phyloP scores from a whole-genome alignment of 2,113 vertebrate genomes.

The Thymallus thymallus region DNA sequence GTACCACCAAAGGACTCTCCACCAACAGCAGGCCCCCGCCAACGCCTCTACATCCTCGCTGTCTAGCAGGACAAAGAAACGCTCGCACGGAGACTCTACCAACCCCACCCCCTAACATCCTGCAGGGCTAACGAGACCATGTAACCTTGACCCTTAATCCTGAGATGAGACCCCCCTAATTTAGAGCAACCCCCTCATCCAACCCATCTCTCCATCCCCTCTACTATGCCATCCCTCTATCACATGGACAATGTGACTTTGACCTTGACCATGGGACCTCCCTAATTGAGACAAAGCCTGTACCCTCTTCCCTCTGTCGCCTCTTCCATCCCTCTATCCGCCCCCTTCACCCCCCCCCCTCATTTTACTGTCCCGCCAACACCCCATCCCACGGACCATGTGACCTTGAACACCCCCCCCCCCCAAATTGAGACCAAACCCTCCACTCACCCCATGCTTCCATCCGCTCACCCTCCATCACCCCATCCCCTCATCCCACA shows the following conservation, averaged over 20 bases:
- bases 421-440: too few species aligned
- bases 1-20: too few species aligned
- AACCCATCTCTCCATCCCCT: too few species aligned
- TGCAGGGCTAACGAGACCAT: slow-evolving; percentile 11
- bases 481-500: too few species aligned
- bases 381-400: neutral
- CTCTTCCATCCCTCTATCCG: too few species aligned
- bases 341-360: slow-evolving; percentile 5
- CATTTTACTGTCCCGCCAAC: neutral
- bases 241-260: too few species aligned
- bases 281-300: too few species aligned
- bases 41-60: slow-evolving; percentile 68
- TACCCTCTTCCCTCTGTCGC: too few species aligned
- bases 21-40: slow-evolving; percentile 28
- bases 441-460: too few species aligned
- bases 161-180: neutral
- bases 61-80: slow-evolving; percentile 63
- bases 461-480: too few species aligned
- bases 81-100: slow-evolving; percentile 49
- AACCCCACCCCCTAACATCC: slow-evolving; percentile 33
- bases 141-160: slow-evolving; percentile 28
- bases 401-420: neutral
- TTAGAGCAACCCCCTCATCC: neutral
- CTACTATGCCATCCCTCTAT: too few species aligned
- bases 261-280: too few species aligned